phyloP scores from a whole-genome alignment of 2,113 vertebrate genomes.

The Eonycteris spelaea region DNA sequence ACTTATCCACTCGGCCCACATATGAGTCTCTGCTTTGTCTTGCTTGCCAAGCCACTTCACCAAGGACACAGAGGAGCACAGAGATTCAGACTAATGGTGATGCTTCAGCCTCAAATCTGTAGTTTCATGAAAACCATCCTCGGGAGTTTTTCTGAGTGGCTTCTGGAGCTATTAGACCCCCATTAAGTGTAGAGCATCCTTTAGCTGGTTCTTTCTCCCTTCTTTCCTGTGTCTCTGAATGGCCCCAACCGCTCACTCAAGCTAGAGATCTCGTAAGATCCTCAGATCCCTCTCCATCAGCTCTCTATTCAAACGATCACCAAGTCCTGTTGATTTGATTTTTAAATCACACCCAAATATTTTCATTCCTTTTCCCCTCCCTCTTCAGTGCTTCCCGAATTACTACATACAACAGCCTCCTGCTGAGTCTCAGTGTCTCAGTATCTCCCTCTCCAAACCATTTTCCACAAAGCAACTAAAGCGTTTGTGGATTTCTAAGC shows the following conservation, averaged over 20 bases:
- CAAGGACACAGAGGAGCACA: background rate
- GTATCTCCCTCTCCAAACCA: background rate
- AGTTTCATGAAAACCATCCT: background rate
- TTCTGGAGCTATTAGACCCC: background rate
- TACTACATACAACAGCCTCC: background rate
- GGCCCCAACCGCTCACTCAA: background rate
- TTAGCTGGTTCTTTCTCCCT: background rate
- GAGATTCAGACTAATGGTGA: background rate
- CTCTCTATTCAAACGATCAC: background rate
- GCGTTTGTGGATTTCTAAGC: background rate
- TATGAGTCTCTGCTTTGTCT: background rate
- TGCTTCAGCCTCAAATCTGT: background rate
- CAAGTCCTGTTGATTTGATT: background rate
- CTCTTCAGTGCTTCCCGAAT: background rate
- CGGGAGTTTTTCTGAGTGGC: background rate
- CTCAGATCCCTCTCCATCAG: background rate
- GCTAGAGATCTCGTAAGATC: background rate
- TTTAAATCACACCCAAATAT: background rate
- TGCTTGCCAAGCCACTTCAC: background rate
- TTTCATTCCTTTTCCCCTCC: background rate
- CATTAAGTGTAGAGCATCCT: background rate
- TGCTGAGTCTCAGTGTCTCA: background rate
- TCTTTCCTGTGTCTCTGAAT: background rate
- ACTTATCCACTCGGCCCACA: background rate
- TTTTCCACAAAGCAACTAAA: background rate